phyloP scores from a whole-genome alignment of 2,113 vertebrate species.

The Alligator mississippiensis region DNA sequence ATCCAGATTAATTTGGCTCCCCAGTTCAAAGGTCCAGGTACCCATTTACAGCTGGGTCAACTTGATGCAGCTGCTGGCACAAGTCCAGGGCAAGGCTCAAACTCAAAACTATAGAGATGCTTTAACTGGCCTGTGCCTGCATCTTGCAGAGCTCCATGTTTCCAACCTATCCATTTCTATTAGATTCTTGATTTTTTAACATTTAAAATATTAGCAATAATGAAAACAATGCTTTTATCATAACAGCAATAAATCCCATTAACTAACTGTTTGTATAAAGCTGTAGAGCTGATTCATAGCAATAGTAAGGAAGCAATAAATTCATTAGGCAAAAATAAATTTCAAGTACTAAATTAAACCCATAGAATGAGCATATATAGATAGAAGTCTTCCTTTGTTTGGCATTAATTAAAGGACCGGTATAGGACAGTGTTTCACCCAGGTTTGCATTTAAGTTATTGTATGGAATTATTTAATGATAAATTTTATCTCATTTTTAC shows the following conservation, averaged over 20 bases:
- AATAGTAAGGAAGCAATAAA: slow-evolving; percentile 64
- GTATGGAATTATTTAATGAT: slow-evolving; percentile 22
- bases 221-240: neutral
- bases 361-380: neutral
- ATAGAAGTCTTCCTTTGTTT: slow-evolving; percentile 46
- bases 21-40: too few relatives aligned
- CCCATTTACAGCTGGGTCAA: too few relatives aligned
- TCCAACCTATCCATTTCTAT: neutral
- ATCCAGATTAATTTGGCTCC: too few relatives aligned
- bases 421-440: neutral
- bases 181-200: neutral
- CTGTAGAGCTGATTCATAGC: slow-evolving; percentile 36
- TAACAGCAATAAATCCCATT: slow-evolving; percentile 61
- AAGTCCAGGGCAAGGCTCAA: neutral
- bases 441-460: slow-evolving; percentile 23
- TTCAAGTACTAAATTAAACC: neutral
- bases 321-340: slow-evolving; percentile 3
- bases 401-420: neutral
- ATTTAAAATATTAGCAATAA: slow-evolving; percentile 59
- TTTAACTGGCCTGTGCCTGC: too few relatives aligned
- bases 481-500: slow-evolving; percentile 22
- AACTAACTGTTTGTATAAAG: slow-evolving; percentile 16
- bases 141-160: neutral
- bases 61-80: too few relatives aligned
- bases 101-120: neutral